phyloP scores from a whole-genome alignment of 1,140 invertebrate genomes.

The Sipha flava region DNA sequence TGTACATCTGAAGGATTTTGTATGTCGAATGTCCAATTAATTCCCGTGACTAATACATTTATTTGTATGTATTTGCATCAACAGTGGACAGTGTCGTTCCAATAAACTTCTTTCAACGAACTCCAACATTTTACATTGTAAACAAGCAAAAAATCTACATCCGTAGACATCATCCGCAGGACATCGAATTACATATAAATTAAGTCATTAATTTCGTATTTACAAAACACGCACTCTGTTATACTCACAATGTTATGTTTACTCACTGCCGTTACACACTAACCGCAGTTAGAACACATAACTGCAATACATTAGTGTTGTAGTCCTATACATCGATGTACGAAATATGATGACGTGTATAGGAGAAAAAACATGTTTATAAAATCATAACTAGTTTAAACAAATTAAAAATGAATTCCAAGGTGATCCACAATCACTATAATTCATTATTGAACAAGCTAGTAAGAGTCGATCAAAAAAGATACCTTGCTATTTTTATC shows the following conservation, averaged over 20 bases:
- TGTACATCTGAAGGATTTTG: background rate
- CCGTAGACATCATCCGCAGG: background rate
- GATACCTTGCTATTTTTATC: background rate
- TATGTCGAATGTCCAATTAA: background rate
- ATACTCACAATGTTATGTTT: no score
- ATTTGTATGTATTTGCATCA: background rate
- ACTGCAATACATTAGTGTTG: background rate
- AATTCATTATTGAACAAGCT: no score
- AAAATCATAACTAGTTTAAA: constrained; percentile 10
- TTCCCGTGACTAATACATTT: background rate
- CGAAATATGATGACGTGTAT: background rate
- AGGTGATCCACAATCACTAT: constrained; percentile 4
- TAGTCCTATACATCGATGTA: background rate
- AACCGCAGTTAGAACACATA: no score
- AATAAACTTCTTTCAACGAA: background rate
- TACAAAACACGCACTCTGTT: background rate
- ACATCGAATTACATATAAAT: background rate
- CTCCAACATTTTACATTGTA: background rate
- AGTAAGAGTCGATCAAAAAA: background rate
- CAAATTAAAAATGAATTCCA: background rate
- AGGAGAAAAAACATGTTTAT: background rate
- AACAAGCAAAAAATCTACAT: background rate
- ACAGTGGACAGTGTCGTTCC: no score
- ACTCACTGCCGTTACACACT: no score
- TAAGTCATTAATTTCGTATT: background rate